phyloP scores from a whole-genome alignment of 2,888 invertebrate genomes.

The Temnothorax unifasciatus region DNA sequence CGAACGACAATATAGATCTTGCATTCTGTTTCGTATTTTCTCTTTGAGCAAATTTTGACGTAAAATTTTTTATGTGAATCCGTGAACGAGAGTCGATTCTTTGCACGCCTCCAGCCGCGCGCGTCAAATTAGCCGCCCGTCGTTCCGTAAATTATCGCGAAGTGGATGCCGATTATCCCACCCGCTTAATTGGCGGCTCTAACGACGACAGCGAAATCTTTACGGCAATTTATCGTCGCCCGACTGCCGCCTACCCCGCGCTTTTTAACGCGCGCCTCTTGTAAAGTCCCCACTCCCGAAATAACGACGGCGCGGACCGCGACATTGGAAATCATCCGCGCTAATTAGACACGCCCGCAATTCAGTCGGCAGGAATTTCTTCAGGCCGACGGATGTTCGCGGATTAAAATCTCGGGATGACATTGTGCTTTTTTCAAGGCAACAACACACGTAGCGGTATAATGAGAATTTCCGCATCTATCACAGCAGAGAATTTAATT shows the following conservation, averaged over 20 bases:
- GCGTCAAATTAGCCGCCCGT: constrained; percentile 40
- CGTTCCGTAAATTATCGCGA: constrained; percentile 46
- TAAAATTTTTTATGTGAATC: constrained; percentile 11
- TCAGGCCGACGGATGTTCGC: background rate
- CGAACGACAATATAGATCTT: background rate
- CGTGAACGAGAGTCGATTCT: constrained; percentile 8
- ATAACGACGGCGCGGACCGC: constrained; percentile 45
- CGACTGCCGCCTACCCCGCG: constrained; percentile 10
- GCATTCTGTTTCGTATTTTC: background rate
- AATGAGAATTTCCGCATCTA: background rate
- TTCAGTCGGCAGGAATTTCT: constrained; percentile 32
- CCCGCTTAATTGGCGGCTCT: constrained; percentile 56
- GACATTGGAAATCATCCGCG: constrained; percentile 55
- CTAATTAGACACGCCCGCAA: constrained; percentile 53
- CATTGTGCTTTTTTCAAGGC: background rate
- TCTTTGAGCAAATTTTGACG: background rate
- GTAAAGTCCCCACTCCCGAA: constrained; percentile 42
- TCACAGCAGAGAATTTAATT: background rate
- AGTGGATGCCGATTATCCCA: constrained; percentile 50
- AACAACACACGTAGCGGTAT: background rate
- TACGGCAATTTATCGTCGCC: constrained; percentile 56
- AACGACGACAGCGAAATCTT: constrained; percentile 60
- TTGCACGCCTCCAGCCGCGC: constrained; percentile 8
- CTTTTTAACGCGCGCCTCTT: constrained; percentile 33
- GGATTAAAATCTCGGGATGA: background rate